Conservation (phyloP, 2,888 invertebrate genomes). For the Watsonalla binaria region DNA sequence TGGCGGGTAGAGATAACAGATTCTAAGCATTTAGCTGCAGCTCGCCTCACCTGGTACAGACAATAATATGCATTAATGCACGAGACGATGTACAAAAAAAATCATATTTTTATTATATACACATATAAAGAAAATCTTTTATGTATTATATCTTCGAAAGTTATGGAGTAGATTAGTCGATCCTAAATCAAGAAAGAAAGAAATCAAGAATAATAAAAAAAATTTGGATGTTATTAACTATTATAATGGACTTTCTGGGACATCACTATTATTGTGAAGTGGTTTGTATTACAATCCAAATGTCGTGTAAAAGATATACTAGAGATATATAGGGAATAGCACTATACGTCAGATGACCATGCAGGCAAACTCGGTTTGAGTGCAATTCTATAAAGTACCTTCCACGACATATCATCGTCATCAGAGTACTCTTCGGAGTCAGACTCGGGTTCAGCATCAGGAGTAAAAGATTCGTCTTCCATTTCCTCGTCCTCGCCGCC, state of each 20-base stretch:
- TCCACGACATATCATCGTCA: conserved; percentile 99
- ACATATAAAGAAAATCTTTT: too few species aligned
- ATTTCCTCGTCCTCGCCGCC: conserved; percentile 86
- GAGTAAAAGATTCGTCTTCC: conserved; percentile 83
- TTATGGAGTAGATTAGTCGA: too few species aligned
- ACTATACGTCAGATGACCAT: not conserved
- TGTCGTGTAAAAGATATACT: too few species aligned
- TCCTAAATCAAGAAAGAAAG: too few species aligned
- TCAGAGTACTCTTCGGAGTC: conserved; percentile 98
- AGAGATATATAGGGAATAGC: not conserved
- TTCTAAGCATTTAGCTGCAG: conserved; percentile 98
- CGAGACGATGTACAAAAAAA: too few species aligned
- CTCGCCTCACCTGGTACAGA: conserved; percentile 82
- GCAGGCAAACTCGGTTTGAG: not conserved
- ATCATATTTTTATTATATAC: too few species aligned
- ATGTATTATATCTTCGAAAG: too few species aligned
- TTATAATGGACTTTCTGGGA: not conserved
- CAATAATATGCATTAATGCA: not conserved
- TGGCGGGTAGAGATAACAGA: conserved; percentile 95
- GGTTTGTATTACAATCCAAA: too few species aligned
- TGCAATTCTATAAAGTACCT: conserved; percentile 66
- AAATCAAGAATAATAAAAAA: too few species aligned
- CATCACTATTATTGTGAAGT: too few species aligned
- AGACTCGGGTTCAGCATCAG: conserved; percentile 86
- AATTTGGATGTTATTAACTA: not conserved